Evolutionary conservation across 1,140 invertebrate species (phyloP).

Genomic region (Trichonephila clavipes): DNA sequence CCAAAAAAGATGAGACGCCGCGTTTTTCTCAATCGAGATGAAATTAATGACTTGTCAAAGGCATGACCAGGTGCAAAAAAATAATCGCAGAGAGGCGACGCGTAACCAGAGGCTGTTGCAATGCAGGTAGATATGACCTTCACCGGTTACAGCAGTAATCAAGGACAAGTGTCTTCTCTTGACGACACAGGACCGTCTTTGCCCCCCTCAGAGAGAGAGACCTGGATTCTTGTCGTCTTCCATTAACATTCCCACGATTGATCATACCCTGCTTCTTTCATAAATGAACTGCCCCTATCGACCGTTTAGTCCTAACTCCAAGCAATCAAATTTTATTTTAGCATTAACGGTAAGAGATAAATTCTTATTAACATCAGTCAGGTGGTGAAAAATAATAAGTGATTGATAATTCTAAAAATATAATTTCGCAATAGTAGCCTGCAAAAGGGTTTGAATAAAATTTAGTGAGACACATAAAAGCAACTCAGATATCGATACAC

Average conservation of each 20-base stretch:
- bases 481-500: too few species aligned
- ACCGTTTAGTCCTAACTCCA: too few species aligned
- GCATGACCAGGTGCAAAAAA: constrained; percentile 38
- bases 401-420: too few species aligned
- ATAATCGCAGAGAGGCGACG: constrained; percentile 46
- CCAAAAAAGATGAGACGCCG: constrained; percentile 37
- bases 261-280: background rate
- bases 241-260: background rate
- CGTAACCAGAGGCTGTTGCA: constrained; percentile 47
- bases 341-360: too few species aligned
- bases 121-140: constrained; percentile 43
- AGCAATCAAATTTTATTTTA: too few species aligned
- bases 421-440: too few species aligned
- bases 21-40: constrained; percentile 38
- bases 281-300: too few species aligned
- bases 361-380: too few species aligned
- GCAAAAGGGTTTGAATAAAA: too few species aligned
- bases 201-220: background rate
- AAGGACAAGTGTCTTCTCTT: constrained; percentile 47
- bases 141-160: constrained; percentile 52
- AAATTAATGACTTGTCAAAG: constrained; percentile 75
- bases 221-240: background rate
- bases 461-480: too few species aligned
- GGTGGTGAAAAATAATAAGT: too few species aligned
- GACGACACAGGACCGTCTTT: background rate